Evolutionary conservation across 1,140 invertebrate species (phyloP).

Genomic region (Chionoecetes opilio): DNA sequence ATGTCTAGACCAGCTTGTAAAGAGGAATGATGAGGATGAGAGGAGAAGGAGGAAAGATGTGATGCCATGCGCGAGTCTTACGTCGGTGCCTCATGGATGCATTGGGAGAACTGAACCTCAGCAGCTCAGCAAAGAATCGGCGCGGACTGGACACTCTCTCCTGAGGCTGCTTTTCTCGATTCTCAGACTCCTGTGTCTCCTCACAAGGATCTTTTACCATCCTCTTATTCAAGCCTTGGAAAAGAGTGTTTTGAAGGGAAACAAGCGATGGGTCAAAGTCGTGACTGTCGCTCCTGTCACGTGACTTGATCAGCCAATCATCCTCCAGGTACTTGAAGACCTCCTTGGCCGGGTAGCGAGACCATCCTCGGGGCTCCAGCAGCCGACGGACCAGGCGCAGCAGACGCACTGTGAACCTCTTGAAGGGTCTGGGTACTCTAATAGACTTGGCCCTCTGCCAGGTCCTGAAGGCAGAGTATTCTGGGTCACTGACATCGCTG

Average conservation of each 20-base stretch:
- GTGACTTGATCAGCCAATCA: slow-evolving; percentile 87
- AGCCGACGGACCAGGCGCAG: slow-evolving; percentile 89
- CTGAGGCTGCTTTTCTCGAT: slow-evolving; percentile 34
- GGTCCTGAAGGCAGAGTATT: slow-evolving; percentile 88
- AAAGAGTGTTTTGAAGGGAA: neutral
- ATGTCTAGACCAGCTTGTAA: slow-evolving; percentile 73
- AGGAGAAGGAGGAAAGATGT: slow-evolving; percentile 67
- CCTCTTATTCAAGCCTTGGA: neutral
- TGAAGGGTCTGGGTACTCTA: slow-evolving; percentile 88
- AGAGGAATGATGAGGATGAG: slow-evolving; percentile 72
- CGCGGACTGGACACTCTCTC: slow-evolving; percentile 67
- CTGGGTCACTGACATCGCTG: slow-evolving; percentile 89
- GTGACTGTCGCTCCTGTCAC: slow-evolving; percentile 72
- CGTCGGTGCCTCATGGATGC: slow-evolving; percentile 31
- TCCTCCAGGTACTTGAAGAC: slow-evolving; percentile 90
- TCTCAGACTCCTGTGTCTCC: neutral
- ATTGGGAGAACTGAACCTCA: slow-evolving; percentile 58
- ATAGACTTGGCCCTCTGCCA: slow-evolving; percentile 90
- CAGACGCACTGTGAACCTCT: slow-evolving; percentile 87
- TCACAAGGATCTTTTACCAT: neutral
- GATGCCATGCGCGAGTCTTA: slow-evolving; percentile 64
- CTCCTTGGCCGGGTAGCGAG: slow-evolving; percentile 89
- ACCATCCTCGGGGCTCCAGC: slow-evolving; percentile 89
- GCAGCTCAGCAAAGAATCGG: slow-evolving; percentile 67
- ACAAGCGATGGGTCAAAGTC: slow-evolving; percentile 54